Base-by-base conservation (phyloP, 2,113 vertebrate species). In the Pitta sordida region DNA sequence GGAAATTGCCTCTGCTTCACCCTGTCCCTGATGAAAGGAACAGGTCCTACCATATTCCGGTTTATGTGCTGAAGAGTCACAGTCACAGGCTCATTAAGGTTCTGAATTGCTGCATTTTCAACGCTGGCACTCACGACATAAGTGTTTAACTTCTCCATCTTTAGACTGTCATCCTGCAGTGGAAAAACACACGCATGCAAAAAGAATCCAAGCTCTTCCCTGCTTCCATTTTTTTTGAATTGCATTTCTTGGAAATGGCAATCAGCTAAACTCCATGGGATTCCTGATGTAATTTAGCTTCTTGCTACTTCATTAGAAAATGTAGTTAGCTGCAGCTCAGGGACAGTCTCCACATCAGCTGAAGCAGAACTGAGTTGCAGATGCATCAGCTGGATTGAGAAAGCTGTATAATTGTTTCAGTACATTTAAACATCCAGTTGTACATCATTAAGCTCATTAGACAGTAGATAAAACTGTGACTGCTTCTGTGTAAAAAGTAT, bases 51-150 rank as follows among this genome's bases (percentile, higher is more conserved):
- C 96, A 24, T 21, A 65, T 96, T 98, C 80, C 82, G 93, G 29
- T 75, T 88, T 60, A 95, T 90, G 63, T 99, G 98, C 23, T 86
- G 97, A 48, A 99, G 94, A 62, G 94, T 98, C 71, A 99, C 96
- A 62, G 97, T 92, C 63, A 99, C 97, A 6, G 96, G 97, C 10
- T 98, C 97, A 5, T 76, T 88, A 65, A 99, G 98, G 89, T 98
- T 96, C 63, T 88, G 95, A 90, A 99, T 6, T 6, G 83, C 79
- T 24, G 90, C 90, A 16, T 98, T 96, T 91, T 97, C 98, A 91
- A 98, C 71, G 74, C 98, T 98, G 96, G 98, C 98, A 85, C 99
- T 98, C 68, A 99, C 97, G 49, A 99, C 93, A 0, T 98, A 98
- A 6, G 98, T 98, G 83, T 98, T 98, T 90, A 99, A 76, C 14